Base-by-base conservation (phyloP, 2,797 vertebrate genomes). In the Acrocephalus scirpaceus region DNA sequence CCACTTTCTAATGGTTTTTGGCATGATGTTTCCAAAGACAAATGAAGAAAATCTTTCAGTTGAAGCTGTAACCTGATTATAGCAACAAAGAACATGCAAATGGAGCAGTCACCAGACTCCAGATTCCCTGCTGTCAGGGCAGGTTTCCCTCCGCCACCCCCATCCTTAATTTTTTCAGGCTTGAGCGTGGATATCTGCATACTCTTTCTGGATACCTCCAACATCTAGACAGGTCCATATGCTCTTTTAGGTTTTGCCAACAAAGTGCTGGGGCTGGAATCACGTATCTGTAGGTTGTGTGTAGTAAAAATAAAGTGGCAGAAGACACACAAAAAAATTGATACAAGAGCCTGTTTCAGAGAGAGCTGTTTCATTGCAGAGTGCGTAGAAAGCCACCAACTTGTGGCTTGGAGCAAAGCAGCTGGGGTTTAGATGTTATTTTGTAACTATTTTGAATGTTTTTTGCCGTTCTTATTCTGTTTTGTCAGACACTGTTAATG, bases 111-210 rank as follows among this genome's bases (percentile, higher is more conserved):
- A 50, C 44, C 29, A 81, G 64, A 17, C 34, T 92, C 50, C 92
- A 95, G 81, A 95, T 32, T 88, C 78, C 78, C 92, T 91, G 69
- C 84, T 91, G 88, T 79, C 78, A 92, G 81, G 89, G 57, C 45
- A 85, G 50, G 40, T 72, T 94, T n/a, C 16, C 53, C 73, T 42
- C 40, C 2, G 0, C 47, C 44, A 1, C 71, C 61, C 61, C 38
- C 86, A 74, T 5, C 66, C 47, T 45, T 16, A 12, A 21, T 38
- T 58, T 89, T 77, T 90, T 60, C 65, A 93, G 58, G 36, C 86
- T 88, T 14, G n/a, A 84, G 80, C 9, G 0, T 60, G 71, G 94
- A 91, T 69, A 93, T 93, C 90, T 93, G 83, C 53, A 87, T 6
- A 13, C 86, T 67, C 67, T 89, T 91, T 88, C 90, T 93, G 92